phyloP scores from a whole-genome alignment of 2,888 invertebrate genomes.

The Lasius platythorax region DNA sequence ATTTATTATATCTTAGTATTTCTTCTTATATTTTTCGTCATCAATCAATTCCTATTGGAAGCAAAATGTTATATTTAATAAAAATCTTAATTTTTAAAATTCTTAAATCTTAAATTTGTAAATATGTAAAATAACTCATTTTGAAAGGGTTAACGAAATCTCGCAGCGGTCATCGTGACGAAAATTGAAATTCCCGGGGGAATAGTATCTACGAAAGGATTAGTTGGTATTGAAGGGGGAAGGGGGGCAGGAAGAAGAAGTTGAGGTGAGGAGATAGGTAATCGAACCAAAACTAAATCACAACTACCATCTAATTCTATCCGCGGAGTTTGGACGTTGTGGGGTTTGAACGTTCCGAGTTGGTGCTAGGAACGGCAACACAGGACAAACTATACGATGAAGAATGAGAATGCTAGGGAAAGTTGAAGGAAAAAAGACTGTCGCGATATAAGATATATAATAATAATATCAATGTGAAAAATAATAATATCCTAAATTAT shows the following conservation, averaged over 20 bases:
- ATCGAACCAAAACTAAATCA: slow-evolving; percentile 77
- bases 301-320: slow-evolving; percentile 79
- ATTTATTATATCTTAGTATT: not conserved
- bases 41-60: not conserved
- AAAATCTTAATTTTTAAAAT: not conserved
- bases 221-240: slow-evolving; percentile 10
- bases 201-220: slow-evolving; percentile 54
- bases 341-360: slow-evolving; percentile 13
- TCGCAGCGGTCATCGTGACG: slow-evolving; percentile 52
- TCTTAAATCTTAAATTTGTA: not conserved
- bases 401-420: not conserved
- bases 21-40: not conserved
- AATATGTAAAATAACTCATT: slow-evolving; percentile 21
- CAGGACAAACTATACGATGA: too few relatives aligned
- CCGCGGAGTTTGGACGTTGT: slow-evolving; percentile 64
- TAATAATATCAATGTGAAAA: not conserved
- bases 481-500: not conserved
- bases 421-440: not conserved
- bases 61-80: not conserved
- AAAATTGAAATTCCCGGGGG: slow-evolving; percentile 76
- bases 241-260: slow-evolving; percentile 1
- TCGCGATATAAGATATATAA: not conserved
- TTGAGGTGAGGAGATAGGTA: slow-evolving; percentile 18
- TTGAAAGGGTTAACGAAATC: slow-evolving; percentile 49
- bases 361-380: not conserved